A percentile compares a stretch with the other conserved stretches of the same genome.
Evolutionary conservation across 2,113 vertebrate species (phyloP).

Genomic region (Caloenas nicobarica): DNA sequence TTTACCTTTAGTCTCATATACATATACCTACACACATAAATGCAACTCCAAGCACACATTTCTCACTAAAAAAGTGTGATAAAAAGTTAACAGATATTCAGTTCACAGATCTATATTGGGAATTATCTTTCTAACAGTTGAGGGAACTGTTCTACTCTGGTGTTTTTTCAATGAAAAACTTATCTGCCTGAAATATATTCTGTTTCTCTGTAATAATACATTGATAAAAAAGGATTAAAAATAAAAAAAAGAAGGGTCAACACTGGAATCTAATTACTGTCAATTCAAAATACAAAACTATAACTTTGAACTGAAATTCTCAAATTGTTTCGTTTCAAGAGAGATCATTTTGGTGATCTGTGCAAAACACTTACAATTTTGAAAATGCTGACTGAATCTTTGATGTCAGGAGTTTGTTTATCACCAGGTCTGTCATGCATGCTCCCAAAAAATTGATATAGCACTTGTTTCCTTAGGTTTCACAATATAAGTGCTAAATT

Average conservation of each 20-base stretch:
- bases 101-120: not conserved
- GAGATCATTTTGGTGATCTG: not conserved
- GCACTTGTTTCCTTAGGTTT: not conserved
- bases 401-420: not conserved
- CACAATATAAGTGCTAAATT: not conserved
- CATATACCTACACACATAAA: not conserved
- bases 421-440: not conserved
- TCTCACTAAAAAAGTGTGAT: not conserved
- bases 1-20: not conserved
- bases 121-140: not conserved
- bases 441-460: not conserved
- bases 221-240: not conserved
- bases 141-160: not conserved
- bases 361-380: not conserved
- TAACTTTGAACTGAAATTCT: not conserved
- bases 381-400: not conserved
- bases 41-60: not conserved
- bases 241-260: not conserved
- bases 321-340: not conserved
- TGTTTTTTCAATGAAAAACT: not conserved
- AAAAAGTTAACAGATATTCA: not conserved
- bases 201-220: not conserved
- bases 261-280: not conserved
- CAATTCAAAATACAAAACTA: not conserved
- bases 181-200: not conserved